phyloP scores from a whole-genome alignment of 2,797 vertebrate genomes.

The Botia almorhae region DNA sequence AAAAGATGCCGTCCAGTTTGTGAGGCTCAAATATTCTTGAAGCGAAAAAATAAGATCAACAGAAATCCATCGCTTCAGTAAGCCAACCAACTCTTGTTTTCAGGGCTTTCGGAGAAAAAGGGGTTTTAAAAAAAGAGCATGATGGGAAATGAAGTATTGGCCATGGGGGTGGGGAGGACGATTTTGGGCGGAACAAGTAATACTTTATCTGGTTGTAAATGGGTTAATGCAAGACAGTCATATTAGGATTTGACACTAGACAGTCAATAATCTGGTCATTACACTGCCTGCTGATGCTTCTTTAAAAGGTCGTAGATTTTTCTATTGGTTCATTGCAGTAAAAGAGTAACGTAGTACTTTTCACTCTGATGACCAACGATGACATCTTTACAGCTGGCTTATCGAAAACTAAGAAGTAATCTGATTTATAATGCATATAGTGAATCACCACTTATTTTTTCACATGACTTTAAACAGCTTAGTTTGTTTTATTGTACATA shows the following conservation, averaged over 20 bases:
- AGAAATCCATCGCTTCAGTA: conserved; percentile 17
- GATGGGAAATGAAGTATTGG: conserved; percentile 58
- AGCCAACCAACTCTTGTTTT: not conserved
- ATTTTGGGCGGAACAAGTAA: not conserved
- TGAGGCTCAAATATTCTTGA: no score
- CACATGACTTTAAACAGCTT: not conserved
- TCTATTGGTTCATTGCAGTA: no score
- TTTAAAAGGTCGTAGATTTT: not conserved
- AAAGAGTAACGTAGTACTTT: no score
- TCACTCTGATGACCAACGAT: no score
- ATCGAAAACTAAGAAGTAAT: no score
- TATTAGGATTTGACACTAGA: no score
- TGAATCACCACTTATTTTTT: not conserved
- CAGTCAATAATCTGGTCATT: no score
- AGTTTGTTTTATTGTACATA: conserved; percentile 47
- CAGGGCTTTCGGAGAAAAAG: conserved; percentile 4
- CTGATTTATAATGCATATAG: no score
- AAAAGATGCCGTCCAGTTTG: not conserved
- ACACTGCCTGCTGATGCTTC: not conserved
- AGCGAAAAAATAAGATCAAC: conserved; percentile 17
- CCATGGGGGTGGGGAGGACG: not conserved
- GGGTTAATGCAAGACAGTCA: not conserved
- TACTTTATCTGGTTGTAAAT: not conserved
- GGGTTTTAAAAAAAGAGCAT: conserved; percentile 19
- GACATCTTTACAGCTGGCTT: no score